Evolutionary conservation across 1,140 invertebrate genomes (phyloP), one percentile per base, ranked within the genome.

Genomic region (Conus ventricosus): DNA sequence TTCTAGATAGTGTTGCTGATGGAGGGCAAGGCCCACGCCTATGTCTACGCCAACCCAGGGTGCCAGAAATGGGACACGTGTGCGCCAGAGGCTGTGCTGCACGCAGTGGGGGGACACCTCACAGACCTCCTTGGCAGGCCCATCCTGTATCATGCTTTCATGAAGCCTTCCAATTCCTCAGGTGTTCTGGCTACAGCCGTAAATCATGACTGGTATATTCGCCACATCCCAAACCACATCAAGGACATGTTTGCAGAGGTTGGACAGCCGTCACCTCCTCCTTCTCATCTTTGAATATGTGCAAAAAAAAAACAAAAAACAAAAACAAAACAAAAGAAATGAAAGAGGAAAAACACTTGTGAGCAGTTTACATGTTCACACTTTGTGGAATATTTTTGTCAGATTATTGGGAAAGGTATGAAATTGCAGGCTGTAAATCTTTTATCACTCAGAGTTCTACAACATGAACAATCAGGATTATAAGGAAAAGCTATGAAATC

Each of bases 21-120:
- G 71, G 99, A 99, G 96, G 99, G 99, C 1, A 97, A 97, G 93
- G 99, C 98, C 0, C 98, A 99, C 94, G 98, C 98, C 4, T 99
- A 99, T 95, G 97, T 99, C 0, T 99, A 99, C 96, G 98, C 99
- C 5, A 99, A 97, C 92, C 95, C 96, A 82, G 99, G 99, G 1
- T 99, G 98, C 93, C 99, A 99, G 95, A 98, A 98, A 94, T 99
- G 99, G 99, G 99, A 99, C 94, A 99, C 99, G 0, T 99, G 99
- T 96, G 99, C 98, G 13, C 98, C 98, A 0, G 99, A 99, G 95
- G 99, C 98, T 0, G 96, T 99, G n/a, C 95, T 99, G 6, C 96
- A 96, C 81, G 97, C 98, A 1, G 95, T 97, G 55, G 94, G 94
- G 67, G 94, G 95, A 25, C 89, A 71, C 13, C 90, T 95, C 89